Evolutionary conservation across 2,797 vertebrate genomes (phyloP).

Genomic region (Chaetophractus vellerosus): DNA sequence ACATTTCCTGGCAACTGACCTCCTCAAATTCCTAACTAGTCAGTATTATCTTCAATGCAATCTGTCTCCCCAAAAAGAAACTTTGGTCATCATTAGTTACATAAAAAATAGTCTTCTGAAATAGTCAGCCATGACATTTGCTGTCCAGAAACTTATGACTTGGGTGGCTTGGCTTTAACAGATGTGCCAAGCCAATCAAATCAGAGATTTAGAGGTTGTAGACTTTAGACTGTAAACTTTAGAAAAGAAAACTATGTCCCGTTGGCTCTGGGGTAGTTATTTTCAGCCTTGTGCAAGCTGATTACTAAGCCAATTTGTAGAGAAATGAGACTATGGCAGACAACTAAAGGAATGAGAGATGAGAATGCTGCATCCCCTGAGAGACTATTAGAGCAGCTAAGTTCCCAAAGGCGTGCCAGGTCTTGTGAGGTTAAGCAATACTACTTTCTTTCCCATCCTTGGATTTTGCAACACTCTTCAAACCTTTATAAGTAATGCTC

Average conservation of each 20-base stretch:
- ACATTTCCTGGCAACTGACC: neutral
- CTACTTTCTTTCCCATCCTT: neutral
- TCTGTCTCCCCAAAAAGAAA: neutral
- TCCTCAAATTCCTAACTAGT: constrained; percentile 16
- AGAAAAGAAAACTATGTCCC: neutral
- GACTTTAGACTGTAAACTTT: neutral
- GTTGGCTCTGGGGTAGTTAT: neutral
- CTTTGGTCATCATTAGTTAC: neutral
- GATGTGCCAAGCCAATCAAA: constrained; percentile 2
- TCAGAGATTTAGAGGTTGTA: constrained; percentile 15
- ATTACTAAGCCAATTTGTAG: constrained; percentile 30
- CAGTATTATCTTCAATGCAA: neutral
- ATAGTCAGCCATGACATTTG: neutral
- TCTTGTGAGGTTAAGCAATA: neutral
- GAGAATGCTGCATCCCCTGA: neutral
- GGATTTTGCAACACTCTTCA: neutral
- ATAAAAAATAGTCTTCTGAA: constrained; percentile 6
- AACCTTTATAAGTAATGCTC: neutral
- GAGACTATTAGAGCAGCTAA: neutral
- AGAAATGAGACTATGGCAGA: constrained; percentile 2
- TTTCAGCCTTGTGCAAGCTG: neutral
- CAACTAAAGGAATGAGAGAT: constrained; percentile 11
- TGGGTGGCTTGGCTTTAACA: neutral
- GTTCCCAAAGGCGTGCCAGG: neutral
- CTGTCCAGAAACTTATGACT: constrained; percentile 10